Evolutionary conservation across 2,797 vertebrate genomes (phyloP).

Genomic region (Carcharodon carcharias): DNA sequence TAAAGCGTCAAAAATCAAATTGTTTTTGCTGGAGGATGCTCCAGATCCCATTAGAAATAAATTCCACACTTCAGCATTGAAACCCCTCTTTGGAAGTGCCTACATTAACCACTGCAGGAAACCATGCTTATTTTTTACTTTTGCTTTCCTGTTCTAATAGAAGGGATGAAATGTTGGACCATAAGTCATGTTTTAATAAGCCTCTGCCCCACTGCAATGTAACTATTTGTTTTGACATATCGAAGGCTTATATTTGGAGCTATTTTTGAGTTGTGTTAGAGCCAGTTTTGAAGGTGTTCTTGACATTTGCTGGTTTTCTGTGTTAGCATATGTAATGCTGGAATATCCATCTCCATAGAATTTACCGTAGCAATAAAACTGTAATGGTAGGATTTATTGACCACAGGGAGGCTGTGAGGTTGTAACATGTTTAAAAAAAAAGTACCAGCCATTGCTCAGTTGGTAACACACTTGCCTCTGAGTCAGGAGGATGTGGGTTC

Average conservation of each 20-base stretch:
- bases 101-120: background rate
- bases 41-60: background rate
- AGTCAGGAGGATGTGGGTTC: background rate
- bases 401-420: background rate
- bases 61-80: background rate
- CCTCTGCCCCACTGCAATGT: background rate
- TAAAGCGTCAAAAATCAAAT: background rate
- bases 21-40: background rate
- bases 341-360: background rate
- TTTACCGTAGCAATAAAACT: background rate
- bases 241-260: background rate
- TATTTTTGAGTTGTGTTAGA: background rate
- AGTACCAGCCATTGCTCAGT: background rate
- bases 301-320: background rate
- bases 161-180: background rate
- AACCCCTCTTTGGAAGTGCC: background rate
- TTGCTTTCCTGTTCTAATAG: background rate
- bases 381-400: background rate
- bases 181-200: background rate
- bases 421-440: background rate
- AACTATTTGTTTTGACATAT: background rate
- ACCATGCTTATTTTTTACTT: background rate
- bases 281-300: background rate
- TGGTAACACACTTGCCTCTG: background rate
- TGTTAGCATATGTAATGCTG: background rate